These are phyloP conservation scores for Aurelia coerulea DNA, from an alignment of 30 jellyfish, hydroid and myxozoan genomes.

Conservation along the genomic window DNA sequence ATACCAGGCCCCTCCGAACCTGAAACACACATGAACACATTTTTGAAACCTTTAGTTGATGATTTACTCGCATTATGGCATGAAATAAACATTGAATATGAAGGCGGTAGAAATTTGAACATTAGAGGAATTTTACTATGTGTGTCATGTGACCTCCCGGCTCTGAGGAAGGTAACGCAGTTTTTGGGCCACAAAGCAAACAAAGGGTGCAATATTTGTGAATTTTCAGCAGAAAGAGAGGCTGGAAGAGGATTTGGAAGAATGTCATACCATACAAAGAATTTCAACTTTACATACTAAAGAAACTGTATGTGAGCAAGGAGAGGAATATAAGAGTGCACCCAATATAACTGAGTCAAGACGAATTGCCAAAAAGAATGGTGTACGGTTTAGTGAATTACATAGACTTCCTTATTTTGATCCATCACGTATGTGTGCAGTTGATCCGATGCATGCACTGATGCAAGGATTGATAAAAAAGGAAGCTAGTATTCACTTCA, in stretches of 20 bases:
- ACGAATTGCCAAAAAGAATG: slow-evolving; percentile 7
- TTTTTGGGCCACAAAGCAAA: slow-evolving; percentile 20
- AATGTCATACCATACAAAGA: slow-evolving; percentile 7
- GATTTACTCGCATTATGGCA: not conserved
- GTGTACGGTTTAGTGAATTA: not conserved
- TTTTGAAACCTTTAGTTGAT: slow-evolving; percentile 5
- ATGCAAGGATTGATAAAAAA: too few relatives aligned
- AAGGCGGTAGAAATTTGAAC: not conserved
- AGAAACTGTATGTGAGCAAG: slow-evolving; percentile 1
- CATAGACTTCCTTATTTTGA: not conserved
- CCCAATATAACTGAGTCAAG: not conserved
- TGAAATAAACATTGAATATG: not conserved
- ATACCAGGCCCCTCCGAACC: slow-evolving; percentile 19
- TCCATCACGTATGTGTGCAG: not conserved
- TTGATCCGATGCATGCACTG: not conserved
- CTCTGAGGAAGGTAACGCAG: slow-evolving; percentile 16
- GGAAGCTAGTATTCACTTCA: too few relatives aligned
- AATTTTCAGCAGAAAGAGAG: slow-evolving; percentile 19
- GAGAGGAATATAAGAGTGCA: slow-evolving; percentile 1
- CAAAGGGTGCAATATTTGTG: slow-evolving; percentile 28
- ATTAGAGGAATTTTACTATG: slow-evolving; percentile 2
- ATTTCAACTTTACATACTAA: not conserved
- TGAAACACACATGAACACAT: not conserved
- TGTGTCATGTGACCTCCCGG: slow-evolving; percentile 1
- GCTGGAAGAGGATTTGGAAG: not conserved